Percentiles rank a stretch among this genome's conserved stretches.
These are phyloP conservation scores for Paraescarpia echinospica DNA, from an alignment of 1,140 invertebrate genomes.

Conservation along the genomic window DNA sequence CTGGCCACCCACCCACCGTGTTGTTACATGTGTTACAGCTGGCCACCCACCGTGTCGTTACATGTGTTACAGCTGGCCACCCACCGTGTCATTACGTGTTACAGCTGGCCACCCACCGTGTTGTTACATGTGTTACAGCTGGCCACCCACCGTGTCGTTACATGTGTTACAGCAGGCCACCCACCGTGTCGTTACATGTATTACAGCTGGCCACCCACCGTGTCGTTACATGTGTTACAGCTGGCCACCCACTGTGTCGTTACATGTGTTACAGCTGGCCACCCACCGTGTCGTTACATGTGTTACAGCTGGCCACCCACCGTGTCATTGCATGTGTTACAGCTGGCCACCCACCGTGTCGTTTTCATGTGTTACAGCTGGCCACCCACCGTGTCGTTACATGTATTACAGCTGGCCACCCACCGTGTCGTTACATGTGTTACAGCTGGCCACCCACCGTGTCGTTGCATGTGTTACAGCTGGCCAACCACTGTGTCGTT, in stretches of 20 bases:
- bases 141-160: constrained; percentile 38
- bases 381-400: too few relatives aligned
- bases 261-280: too few relatives aligned
- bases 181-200: too few relatives aligned
- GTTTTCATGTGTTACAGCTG: constrained; percentile 43
- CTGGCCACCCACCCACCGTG: too few relatives aligned
- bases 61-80: constrained; percentile 8
- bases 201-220: too few relatives aligned
- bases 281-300: neutral
- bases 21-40: constrained; percentile 8
- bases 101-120: too few relatives aligned
- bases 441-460: neutral
- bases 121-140: constrained; percentile 40
- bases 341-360: too few relatives aligned
- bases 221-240: neutral
- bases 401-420: too few relatives aligned
- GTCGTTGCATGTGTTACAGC: constrained; percentile 37
- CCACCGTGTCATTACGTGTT: constrained; percentile 10
- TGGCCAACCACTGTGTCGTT: constrained; percentile 44
- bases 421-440: neutral
- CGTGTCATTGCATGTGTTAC: constrained; percentile 28
- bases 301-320: constrained; percentile 48
- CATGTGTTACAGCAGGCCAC: constrained; percentile 41
- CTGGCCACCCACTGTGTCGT: too few relatives aligned
- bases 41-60: too few relatives aligned